Evolutionary conservation across 2,888 invertebrate genomes (phyloP), one percentile per base, ranked within the genome.

Genomic region (Latrodectus hesperus): DNA sequence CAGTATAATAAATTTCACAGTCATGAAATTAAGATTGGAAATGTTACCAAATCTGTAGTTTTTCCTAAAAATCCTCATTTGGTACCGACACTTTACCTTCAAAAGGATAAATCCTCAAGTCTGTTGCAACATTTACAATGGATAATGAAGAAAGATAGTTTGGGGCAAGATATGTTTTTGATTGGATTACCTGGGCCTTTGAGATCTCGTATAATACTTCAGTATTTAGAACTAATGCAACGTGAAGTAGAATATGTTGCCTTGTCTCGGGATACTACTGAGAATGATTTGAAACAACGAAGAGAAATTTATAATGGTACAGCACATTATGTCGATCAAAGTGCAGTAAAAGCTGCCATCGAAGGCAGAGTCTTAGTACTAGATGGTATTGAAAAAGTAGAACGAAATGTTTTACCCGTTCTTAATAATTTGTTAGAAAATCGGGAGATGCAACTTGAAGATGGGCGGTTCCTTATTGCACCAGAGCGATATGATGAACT

Each of bases 321-420:
- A 64, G 98, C 98, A 0, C 95, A 94, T 91, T 99, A 98, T 93
- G 95, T 97, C 92, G 98, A 99, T 93, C 90, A 97, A 96, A 96
- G 97, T 92, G 99, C 99, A 16, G 98, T 99, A 0, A 94, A 96
- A 89, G 99, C 99, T 26, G 99, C 99, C 0, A 93, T 95, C 1
- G 94, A 97, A 93, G 99, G 99, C 0, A 94, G 98, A 73, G 94
- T 98, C 14, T 93, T 99, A 17, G 94, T 99, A 4, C 93, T 99
- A 84, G 99, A 99, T 92, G 99, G 99, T 1, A 97, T 99, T 83
- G 99, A 99, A 93, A 98, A 99, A 92, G 98, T 98, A 0, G 99
- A 99, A 92, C 94, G 99, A 75, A 99, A 99, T 93, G 99, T 99
- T 68, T 93, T 99, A 88, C 99, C 99, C 60, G 96, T 99, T 74